Base-by-base conservation (phyloP, 2,797 vertebrate genomes). In the Tauraco hartlaubi region DNA sequence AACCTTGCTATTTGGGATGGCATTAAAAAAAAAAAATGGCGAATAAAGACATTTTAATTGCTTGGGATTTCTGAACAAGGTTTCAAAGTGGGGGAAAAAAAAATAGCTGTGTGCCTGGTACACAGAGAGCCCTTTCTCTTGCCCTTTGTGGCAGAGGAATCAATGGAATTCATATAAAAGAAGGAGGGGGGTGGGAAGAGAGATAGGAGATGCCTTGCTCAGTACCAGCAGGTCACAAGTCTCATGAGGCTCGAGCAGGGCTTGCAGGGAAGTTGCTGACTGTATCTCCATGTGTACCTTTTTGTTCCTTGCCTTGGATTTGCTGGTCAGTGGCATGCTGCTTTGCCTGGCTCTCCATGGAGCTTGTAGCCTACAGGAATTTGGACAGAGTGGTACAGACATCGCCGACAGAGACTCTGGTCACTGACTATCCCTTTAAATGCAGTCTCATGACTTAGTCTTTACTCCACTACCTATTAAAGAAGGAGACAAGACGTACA, bases 321-420 rank as follows among this genome's bases (percentile, higher is more conserved):
- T 99, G 98, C 98, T 98, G 98, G 90, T 96, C 96, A 71, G 97
- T 95, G 98, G 97, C 98, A 97, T 98, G 98, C 98, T 97, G 98
- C 98, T 98, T 98, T 97, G 98, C 98, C 98, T 98, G 98, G 98
- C 98, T 99, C 98, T 98, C 98, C 97, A 98, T 97, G 98, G 98
- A 97, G 97, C 94, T 97, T 98, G 98, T 96, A 98, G 97, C 96
- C 97, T 97, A 98, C 97, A 98, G 99, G 99, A 98, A 98, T 98
- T 98, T 98, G 98, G 97, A 97, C 97, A 90, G 98, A 98, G 98
- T 99, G 99, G 99, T 98, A 99, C 99, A 98, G 99, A 99, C 98
- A 98, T 99, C 98, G 97, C 99, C 98, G 98, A 98, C 97, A 97
- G 98, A 98, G 98, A 98, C 98, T 96, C 97, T 97, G 85, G 97